Conservation (phyloP, 2,888 invertebrate genomes). For the Plusia festucae region DNA sequence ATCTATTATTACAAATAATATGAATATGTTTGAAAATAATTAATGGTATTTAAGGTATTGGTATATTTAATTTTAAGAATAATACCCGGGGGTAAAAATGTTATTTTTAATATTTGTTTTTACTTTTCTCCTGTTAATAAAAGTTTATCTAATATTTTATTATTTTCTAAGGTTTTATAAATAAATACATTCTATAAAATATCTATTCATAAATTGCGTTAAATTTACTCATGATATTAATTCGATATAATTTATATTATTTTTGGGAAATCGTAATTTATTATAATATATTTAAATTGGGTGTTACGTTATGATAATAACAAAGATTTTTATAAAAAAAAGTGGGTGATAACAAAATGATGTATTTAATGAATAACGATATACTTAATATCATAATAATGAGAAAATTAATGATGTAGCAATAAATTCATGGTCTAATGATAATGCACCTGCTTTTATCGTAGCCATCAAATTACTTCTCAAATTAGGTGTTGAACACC, state of each 20-base stretch:
- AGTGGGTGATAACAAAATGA: conserved; percentile 54
- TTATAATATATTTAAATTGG: conserved; percentile 29
- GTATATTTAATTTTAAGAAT: too few relatives aligned
- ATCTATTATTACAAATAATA: too few relatives aligned
- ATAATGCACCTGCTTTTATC: conserved; percentile 55
- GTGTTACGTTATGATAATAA: conserved; percentile 28
- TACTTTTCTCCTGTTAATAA: too few relatives aligned
- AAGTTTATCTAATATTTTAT: too few relatives aligned
- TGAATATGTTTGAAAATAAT: too few relatives aligned
- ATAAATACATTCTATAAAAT: too few relatives aligned
- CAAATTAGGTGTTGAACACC: conserved; percentile 52
- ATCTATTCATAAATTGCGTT: too few relatives aligned
- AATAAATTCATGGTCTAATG: conserved; percentile 56
- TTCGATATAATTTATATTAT: not conserved
- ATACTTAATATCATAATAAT: conserved; percentile 59
- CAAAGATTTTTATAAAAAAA: conserved; percentile 47
- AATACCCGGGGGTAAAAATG: too few relatives aligned
- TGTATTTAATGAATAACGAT: conserved; percentile 51
- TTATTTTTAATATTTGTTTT: too few relatives aligned
- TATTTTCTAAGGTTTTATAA: too few relatives aligned
- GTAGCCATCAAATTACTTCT: conserved; percentile 55
- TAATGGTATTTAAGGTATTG: too few relatives aligned
- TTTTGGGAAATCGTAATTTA: conserved; percentile 17
- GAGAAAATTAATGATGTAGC: conserved; percentile 53
- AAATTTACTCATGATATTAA: too few relatives aligned